Evolutionary conservation across 2,113 vertebrate genomes (phyloP).

Genomic region (Podocnemis expansa): DNA sequence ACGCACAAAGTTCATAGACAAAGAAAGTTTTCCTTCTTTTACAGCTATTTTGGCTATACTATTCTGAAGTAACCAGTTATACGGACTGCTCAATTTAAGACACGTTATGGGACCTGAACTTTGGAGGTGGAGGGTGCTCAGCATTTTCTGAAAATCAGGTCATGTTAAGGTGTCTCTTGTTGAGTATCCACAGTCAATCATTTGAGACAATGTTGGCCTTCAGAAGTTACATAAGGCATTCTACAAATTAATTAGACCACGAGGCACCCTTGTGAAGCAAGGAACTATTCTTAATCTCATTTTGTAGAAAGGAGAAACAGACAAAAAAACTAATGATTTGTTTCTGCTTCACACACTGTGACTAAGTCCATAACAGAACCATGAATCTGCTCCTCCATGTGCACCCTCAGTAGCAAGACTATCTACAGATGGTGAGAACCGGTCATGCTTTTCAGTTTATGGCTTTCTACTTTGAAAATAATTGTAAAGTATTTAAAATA

Average conservation of each 20-base stretch:
- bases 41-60: not conserved
- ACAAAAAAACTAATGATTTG: not conserved
- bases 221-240: not conserved
- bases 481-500: not conserved
- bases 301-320: not conserved
- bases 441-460: not conserved
- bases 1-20: not conserved
- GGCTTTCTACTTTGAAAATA: not conserved
- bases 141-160: not conserved
- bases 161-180: not conserved
- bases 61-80: not conserved
- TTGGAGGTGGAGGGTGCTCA: not conserved
- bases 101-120: not conserved
- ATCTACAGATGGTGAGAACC: not conserved
- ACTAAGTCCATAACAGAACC: not conserved
- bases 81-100: not conserved
- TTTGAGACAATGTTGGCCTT: not conserved
- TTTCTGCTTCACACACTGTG: not conserved
- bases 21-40: not conserved
- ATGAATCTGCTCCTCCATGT: not conserved
- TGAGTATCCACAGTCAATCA: not conserved
- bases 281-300: not conserved
- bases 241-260: not conserved
- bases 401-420: not conserved
- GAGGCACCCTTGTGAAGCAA: not conserved